Conservation (phyloP, 37 sponge, comb jelly and placozoan species). For the Amphimedon queenslandica region DNA sequence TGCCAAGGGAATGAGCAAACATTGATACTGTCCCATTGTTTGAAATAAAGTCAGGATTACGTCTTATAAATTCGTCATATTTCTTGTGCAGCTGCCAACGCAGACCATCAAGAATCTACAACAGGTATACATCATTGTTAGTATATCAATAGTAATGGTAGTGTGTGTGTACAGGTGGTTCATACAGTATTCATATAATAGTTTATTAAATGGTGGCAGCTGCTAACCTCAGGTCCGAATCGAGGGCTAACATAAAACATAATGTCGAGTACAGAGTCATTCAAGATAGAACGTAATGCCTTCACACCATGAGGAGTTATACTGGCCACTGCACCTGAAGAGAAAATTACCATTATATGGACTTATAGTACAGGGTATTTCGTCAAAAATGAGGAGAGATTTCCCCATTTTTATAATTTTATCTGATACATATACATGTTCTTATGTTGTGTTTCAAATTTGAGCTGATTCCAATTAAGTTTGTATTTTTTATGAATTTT, state of each 20-base stretch:
- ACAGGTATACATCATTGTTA: neutral
- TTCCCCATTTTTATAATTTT: too few species aligned
- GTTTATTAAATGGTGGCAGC: too few species aligned
- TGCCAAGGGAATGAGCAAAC: conserved; percentile 87
- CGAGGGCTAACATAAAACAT: conserved; percentile 80
- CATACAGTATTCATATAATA: too few species aligned
- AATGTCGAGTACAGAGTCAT: conserved; percentile 70
- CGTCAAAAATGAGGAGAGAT: too few species aligned
- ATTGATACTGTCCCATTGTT: conserved; percentile 70
- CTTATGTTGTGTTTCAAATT: too few species aligned
- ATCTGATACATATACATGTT: too few species aligned
- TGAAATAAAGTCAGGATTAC: conserved; percentile 59
- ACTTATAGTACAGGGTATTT: too few species aligned
- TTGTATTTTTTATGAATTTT: too few species aligned
- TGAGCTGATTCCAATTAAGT: too few species aligned
- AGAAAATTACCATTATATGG: too few species aligned
- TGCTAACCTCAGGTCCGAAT: conserved; percentile 77
- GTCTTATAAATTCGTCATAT: conserved; percentile 55
- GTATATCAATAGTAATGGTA: neutral
- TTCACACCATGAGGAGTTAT: conserved; percentile 68
- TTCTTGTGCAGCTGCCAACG: conserved; percentile 44
- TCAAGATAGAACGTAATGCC: conserved; percentile 55
- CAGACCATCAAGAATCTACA: conserved; percentile 64
- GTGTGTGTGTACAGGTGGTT: too few species aligned
- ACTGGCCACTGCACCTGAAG: conserved; percentile 34